A percentile compares a stretch with the other conserved stretches of the same genome.
Evolutionary conservation across 2,797 vertebrate genomes (phyloP).

Genomic region (Triplophysa yarkandensis): DNA sequence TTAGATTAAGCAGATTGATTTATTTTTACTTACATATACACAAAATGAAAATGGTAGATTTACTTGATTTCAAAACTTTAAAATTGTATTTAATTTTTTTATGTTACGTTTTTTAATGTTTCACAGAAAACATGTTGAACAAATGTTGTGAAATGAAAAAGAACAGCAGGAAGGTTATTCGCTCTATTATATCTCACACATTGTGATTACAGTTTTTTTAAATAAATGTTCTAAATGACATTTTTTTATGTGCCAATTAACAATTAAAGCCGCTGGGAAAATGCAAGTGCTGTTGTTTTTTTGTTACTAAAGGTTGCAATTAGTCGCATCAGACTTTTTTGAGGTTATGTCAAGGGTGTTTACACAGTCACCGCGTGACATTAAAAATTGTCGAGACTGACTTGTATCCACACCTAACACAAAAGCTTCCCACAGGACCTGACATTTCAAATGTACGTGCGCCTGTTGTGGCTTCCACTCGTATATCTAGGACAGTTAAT

Average conservation of each 20-base stretch:
- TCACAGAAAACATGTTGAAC: too few species aligned
- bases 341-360: conserved; percentile 42
- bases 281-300: neutral
- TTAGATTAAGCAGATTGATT: too few species aligned
- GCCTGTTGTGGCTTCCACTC: conserved; percentile 5
- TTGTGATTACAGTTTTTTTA: neutral
- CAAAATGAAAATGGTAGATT: too few species aligned
- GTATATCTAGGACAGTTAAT: conserved; percentile 10
- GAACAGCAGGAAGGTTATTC: neutral
- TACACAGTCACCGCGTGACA: conserved; percentile 53
- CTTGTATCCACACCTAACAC: conserved; percentile 12
- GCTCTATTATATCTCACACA: neutral
- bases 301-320: conserved; percentile 12
- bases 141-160: too few species aligned
- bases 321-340: conserved; percentile 36
- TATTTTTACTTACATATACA: too few species aligned
- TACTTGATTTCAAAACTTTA: too few species aligned
- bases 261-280: neutral
- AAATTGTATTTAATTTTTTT: too few species aligned
- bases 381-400: conserved; percentile 41
- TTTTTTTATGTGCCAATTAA: too few species aligned
- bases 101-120: too few species aligned
- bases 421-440: conserved; percentile 42
- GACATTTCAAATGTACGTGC: conserved; percentile 52
- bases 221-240: too few species aligned